Percentiles rank a stretch among this genome's conserved stretches.
These are phyloP conservation scores for Tillus elongatus DNA, from an alignment of 2,888 invertebrate genomes.

Conservation along the genomic window DNA sequence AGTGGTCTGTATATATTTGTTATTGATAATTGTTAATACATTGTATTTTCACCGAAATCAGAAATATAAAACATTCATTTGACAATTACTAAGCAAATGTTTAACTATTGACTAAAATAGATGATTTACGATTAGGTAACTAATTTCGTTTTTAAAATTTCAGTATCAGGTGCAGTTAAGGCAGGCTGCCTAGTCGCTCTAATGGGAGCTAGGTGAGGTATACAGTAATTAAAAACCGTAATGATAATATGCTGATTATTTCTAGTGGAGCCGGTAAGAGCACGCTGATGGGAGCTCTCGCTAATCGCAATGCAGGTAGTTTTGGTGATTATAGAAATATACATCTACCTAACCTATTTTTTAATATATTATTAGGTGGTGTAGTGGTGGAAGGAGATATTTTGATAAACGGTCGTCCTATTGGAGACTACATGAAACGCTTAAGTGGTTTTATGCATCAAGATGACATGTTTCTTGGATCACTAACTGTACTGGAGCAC, in stretches of 20 bases:
- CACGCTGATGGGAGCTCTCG: conserved; percentile 76
- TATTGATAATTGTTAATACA: too few relatives aligned
- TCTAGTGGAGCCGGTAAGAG: conserved; percentile 83
- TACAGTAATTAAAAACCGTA: too few relatives aligned
- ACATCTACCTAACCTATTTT: neutral
- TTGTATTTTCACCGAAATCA: too few relatives aligned
- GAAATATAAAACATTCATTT: too few relatives aligned
- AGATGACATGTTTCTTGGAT: conserved; percentile 79
- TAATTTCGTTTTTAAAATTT: too few relatives aligned
- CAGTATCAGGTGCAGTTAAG: conserved; percentile 71
- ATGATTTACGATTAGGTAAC: too few relatives aligned
- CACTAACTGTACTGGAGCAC: conserved; percentile 80
- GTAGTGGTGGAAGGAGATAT: conserved; percentile 70
- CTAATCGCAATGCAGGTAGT: conserved; percentile 65
- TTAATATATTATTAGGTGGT: conserved; percentile 42
- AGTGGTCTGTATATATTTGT: too few relatives aligned
- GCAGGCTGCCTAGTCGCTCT: conserved; percentile 75
- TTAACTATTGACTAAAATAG: too few relatives aligned
- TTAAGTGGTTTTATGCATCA: conserved; percentile 87
- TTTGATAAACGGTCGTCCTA: conserved; percentile 63
- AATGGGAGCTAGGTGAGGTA: conserved; percentile 69
- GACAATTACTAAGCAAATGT: too few relatives aligned
- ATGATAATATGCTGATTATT: conserved; percentile 22
- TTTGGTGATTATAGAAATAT: conserved; percentile 14
- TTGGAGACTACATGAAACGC: conserved; percentile 67